Percentiles rank a stretch among this genome's conserved stretches.
Conservation (phyloP, 2,888 invertebrate species). For the Himalopsyche japonica region DNA sequence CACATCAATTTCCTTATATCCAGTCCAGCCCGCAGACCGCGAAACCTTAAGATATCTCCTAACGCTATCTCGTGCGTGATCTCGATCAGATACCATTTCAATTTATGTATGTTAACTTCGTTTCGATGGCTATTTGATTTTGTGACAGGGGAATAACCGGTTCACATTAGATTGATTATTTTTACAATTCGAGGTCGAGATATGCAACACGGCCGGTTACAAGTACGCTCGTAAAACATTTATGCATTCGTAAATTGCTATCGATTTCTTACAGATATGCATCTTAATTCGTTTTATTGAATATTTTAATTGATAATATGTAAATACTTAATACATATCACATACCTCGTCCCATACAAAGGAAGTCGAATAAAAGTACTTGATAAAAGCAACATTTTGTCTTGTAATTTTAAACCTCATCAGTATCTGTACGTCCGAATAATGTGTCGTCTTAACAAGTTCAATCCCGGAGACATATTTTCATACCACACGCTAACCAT, state of each 20-base stretch:
- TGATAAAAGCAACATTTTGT: no score
- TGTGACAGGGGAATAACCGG: background rate
- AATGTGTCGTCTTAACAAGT: no score
- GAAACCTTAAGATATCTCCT: background rate
- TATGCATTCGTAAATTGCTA: background rate
- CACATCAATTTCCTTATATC: background rate
- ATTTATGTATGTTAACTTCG: background rate
- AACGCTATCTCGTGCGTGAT: background rate
- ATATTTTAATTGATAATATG: background rate
- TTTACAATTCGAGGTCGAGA: background rate
- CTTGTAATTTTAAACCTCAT: no score
- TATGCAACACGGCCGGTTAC: background rate
- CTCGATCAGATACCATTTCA: background rate
- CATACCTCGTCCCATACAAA: no score
- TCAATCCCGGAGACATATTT: no score
- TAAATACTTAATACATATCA: background rate
- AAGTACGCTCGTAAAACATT: background rate
- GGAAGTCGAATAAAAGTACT: no score
- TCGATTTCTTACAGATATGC: background rate
- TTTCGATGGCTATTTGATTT: background rate
- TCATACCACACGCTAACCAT: no score
- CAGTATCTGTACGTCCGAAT: no score
- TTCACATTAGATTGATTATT: background rate
- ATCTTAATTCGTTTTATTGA: background rate
- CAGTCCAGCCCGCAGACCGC: background rate